Percentiles rank a stretch among this genome's conserved stretches.
Conservation (phyloP, 2,888 invertebrate genomes). For the Nephrotoma flavescens region DNA sequence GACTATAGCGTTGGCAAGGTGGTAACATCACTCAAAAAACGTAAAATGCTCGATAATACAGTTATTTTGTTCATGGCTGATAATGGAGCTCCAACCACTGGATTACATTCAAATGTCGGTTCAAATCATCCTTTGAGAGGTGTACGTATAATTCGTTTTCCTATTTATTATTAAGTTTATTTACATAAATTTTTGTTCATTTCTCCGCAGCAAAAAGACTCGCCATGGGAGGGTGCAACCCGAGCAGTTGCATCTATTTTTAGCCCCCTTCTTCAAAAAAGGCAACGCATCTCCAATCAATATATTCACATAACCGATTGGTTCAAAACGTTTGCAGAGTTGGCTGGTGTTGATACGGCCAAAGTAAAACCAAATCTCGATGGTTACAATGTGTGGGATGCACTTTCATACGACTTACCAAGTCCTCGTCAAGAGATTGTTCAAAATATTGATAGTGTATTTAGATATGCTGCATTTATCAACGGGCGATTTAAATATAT, state of each 20-base stretch:
- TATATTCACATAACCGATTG: constrained; percentile 72
- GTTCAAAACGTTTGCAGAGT: constrained; percentile 54
- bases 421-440: no score
- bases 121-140: constrained; percentile 69
- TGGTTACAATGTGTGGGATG: no score
- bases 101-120: constrained; percentile 53
- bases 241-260: constrained; percentile 62
- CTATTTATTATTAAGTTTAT: no score
- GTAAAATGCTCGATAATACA: constrained; percentile 60
- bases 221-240: constrained; percentile 75
- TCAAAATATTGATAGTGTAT: no score
- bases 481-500: no score
- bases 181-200: background rate
- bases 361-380: constrained; percentile 31
- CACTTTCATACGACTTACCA: no score
- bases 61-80: constrained; percentile 77
- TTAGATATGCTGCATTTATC: no score
- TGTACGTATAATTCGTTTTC: constrained; percentile 25
- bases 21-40: constrained; percentile 46
- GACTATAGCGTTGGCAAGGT: constrained; percentile 75
- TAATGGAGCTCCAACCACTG: constrained; percentile 70
- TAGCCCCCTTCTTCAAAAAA: constrained; percentile 42
- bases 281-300: constrained; percentile 40
- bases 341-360: constrained; percentile 20
- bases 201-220: constrained; percentile 40